Conservation (phyloP, 2,797 vertebrate species). For the Pseudocheirus occidentalis region DNA sequence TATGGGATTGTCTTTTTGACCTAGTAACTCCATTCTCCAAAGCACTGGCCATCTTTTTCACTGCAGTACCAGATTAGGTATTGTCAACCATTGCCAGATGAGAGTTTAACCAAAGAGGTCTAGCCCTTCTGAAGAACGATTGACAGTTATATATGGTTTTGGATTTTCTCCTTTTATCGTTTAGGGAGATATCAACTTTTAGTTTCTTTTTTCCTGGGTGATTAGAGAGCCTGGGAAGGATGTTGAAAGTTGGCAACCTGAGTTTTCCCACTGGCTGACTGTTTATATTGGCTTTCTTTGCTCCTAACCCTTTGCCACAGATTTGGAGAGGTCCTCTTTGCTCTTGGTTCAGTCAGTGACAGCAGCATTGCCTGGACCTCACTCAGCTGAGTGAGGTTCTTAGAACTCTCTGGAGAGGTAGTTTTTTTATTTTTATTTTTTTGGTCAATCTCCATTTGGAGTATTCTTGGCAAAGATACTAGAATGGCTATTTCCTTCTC, state of each 20-base stretch:
- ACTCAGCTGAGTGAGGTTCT: conserved; percentile 12
- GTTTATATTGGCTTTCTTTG: conserved; percentile 54
- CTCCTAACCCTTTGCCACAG: conserved; percentile 28
- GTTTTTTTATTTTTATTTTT: background rate
- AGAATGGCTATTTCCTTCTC: background rate
- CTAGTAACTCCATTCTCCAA: background rate
- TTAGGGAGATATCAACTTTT: conserved; percentile 11
- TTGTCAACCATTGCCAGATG: background rate
- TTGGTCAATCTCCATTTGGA: background rate
- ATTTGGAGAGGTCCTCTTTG: conserved; percentile 35
- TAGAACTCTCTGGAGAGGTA: conserved; percentile 16
- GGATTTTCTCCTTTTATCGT: background rate
- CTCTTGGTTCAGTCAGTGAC: conserved; percentile 32
- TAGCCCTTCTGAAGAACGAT: conserved; percentile 3
- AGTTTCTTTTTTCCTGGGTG: background rate
- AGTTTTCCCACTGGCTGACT: conserved; percentile 45
- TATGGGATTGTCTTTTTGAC: background rate
- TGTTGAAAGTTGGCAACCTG: conserved; percentile 24
- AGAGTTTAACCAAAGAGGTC: background rate
- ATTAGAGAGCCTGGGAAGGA: background rate
- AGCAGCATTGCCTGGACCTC: background rate
- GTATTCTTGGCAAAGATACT: background rate
- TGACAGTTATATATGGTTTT: background rate
- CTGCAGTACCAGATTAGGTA: background rate
- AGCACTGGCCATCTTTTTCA: background rate